These are phyloP conservation scores for Acanthopleura granulata DNA, from an alignment of 2,888 invertebrate genomes.

Conservation along the genomic window DNA sequence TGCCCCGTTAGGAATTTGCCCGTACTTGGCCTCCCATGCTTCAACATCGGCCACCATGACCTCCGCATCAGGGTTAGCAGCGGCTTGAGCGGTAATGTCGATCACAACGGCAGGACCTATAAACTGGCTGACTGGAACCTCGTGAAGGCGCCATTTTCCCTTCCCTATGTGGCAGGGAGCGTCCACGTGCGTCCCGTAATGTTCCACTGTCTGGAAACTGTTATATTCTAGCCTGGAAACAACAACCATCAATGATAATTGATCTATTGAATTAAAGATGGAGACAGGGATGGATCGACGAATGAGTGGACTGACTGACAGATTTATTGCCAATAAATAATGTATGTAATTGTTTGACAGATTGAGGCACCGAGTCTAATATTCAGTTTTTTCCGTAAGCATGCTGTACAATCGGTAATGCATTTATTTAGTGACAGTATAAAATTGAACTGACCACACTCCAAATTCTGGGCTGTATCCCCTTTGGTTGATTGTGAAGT, in stretches of 20 bases:
- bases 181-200: conserved; percentile 78
- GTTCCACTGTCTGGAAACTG: conserved; percentile 74
- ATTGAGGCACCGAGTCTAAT: no score
- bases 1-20: conserved; percentile 68
- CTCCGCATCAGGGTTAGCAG: conserved; percentile 41
- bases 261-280: no score
- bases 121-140: conserved; percentile 72
- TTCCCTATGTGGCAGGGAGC: conserved; percentile 75
- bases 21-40: conserved; percentile 68
- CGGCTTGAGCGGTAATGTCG: conserved; percentile 45
- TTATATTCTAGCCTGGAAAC: conserved; percentile 71
- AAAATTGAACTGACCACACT: no score
- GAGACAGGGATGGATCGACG: no score
- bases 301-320: no score
- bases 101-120: conserved; percentile 66
- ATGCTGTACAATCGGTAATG: no score
- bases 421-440: no score
- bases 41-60: conserved; percentile 65
- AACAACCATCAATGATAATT: neutral
- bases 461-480: neutral
- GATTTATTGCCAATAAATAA: no score
- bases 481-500: neutral
- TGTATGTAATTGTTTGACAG: no score
- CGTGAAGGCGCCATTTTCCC: conserved; percentile 71
- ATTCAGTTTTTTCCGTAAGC: no score